A percentile compares a stretch with the other conserved stretches of the same genome.
Evolutionary conservation across 2,113 vertebrate genomes (phyloP).

Genomic region (Probosciger aterrimus): DNA sequence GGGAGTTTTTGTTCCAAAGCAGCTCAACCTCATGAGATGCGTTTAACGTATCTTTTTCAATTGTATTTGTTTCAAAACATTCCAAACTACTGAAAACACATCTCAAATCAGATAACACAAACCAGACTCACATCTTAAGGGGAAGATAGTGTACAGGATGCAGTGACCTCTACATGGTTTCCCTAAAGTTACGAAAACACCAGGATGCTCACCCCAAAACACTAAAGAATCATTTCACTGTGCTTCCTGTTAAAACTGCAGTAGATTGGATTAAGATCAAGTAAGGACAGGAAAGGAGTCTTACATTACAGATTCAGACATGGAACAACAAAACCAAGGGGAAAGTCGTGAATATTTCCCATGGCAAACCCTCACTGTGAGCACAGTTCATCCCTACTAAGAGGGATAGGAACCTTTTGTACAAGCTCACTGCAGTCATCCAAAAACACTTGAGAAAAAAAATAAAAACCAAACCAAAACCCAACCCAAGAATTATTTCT

Average conservation of each 20-base stretch:
- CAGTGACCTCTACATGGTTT: background rate
- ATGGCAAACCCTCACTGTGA: background rate
- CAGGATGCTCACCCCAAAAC: background rate
- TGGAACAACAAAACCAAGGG: background rate
- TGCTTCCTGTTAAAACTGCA: background rate
- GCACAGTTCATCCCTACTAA: background rate
- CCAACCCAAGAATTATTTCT: background rate
- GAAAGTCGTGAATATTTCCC: background rate
- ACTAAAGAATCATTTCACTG: background rate
- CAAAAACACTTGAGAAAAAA: background rate
- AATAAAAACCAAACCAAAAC: background rate
- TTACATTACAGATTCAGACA: background rate
- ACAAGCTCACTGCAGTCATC: background rate
- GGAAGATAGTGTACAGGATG: background rate
- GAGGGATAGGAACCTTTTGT: background rate
- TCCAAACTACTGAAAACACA: background rate
- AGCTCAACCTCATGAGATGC: background rate
- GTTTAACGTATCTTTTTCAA: background rate
- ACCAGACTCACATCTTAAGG: background rate
- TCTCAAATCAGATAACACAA: background rate
- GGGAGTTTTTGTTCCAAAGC: background rate
- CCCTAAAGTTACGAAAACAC: background rate
- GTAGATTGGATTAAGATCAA: fast-evolving
- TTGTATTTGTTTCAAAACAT: background rate
- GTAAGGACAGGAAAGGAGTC: background rate